Percentiles rank a stretch among this genome's conserved stretches.
Conservation (phyloP, 1,140 invertebrate genomes). For the Drosophila teissieri region DNA sequence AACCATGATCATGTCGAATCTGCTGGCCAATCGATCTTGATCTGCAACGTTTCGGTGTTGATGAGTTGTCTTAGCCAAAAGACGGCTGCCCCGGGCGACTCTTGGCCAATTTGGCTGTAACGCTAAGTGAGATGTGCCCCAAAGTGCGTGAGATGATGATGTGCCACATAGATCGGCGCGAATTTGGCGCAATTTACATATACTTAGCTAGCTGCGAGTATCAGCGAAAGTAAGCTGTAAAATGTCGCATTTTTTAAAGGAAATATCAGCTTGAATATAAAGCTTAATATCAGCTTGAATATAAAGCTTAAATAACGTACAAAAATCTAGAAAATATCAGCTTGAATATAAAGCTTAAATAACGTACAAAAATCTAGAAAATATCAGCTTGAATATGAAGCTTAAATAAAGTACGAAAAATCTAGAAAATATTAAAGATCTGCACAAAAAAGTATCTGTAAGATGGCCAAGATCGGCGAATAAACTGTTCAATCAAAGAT, state of each 20-base stretch:
- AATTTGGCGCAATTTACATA: neutral
- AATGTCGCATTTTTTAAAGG: too few relatives aligned
- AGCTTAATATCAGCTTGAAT: too few relatives aligned
- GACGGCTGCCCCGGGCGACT: neutral
- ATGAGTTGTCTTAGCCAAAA: conserved; percentile 16
- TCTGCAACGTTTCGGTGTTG: conserved; percentile 26
- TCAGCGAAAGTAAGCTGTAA: too few relatives aligned
- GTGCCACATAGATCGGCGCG: neutral
- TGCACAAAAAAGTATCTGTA: neutral
- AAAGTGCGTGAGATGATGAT: neutral
- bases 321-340: too few relatives aligned
- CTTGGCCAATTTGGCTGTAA: conserved; percentile 6
- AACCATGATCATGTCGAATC: neutral
- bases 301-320: too few relatives aligned
- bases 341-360: too few relatives aligned
- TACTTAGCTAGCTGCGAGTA: too few relatives aligned
- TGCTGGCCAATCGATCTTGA: conserved; percentile 20
- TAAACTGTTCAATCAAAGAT: neutral
- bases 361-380: too few relatives aligned
- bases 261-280: too few relatives aligned
- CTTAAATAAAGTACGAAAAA: too few relatives aligned
- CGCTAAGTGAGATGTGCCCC: neutral
- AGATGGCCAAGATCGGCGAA: neutral
- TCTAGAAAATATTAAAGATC: too few relatives aligned
- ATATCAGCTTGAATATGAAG: too few relatives aligned